A percentile compares a stretch with the other conserved stretches of the same genome.
Conservation (phyloP, 2,888 invertebrate species). For the Pheosia gnoma region DNA sequence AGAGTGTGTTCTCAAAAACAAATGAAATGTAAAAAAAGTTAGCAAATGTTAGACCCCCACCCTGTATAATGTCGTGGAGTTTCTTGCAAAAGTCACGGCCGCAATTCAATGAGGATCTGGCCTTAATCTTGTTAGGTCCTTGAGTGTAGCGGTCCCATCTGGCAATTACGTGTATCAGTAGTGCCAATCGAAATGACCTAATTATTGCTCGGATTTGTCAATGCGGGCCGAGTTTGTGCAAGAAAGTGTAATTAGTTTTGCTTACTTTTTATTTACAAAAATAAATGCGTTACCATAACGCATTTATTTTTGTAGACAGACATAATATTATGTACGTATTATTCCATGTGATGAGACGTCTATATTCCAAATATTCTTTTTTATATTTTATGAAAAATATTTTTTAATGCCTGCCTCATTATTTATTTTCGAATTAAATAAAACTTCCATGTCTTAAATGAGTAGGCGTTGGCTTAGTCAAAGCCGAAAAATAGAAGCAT, state of each 20-base stretch:
- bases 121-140: slow-evolving; percentile 36
- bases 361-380: too few species aligned
- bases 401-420: too few species aligned
- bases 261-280: neutral
- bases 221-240: neutral
- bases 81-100: slow-evolving; percentile 31
- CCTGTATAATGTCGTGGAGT: slow-evolving; percentile 6
- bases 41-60: neutral
- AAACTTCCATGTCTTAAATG: too few species aligned
- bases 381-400: too few species aligned
- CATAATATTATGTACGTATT: too few species aligned
- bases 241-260: neutral
- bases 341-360: too few species aligned
- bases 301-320: too few species aligned
- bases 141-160: slow-evolving; percentile 19
- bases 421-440: too few species aligned
- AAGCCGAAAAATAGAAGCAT: too few species aligned
- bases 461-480: too few species aligned
- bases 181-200: slow-evolving; percentile 33
- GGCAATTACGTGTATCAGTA: slow-evolving; percentile 30
- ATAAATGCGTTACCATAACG: too few species aligned
- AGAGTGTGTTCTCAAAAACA: too few species aligned
- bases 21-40: neutral
- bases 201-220: slow-evolving; percentile 28
- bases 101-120: slow-evolving; percentile 19